These are phyloP conservation scores for Laodelphax striatellus DNA, from an alignment of 1,140 invertebrate species.

Conservation along the genomic window DNA sequence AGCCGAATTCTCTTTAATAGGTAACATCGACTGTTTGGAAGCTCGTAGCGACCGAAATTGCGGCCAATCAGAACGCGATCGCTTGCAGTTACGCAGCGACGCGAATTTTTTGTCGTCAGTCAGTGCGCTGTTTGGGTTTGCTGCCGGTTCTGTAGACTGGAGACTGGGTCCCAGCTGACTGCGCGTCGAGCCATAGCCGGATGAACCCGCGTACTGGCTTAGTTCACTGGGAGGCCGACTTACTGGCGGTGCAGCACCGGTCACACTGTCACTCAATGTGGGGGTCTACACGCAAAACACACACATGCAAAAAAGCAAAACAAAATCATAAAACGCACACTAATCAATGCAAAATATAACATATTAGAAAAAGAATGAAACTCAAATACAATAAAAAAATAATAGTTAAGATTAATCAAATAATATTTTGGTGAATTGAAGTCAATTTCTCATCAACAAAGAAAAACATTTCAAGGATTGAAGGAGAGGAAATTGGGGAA, in stretches of 20 bases:
- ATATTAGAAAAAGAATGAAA: neutral
- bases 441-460: no score
- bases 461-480: no score
- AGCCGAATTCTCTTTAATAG: conserved; percentile 32
- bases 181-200: conserved; percentile 47
- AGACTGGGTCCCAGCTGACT: conserved; percentile 39
- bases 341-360: conserved; percentile 12
- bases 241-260: neutral
- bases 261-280: neutral
- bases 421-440: no score
- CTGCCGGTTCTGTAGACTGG: conserved; percentile 19
- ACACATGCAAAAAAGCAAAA: conserved; percentile 18
- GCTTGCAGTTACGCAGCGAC: conserved; percentile 30
- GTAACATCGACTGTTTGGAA: conserved; percentile 31
- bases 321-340: conserved; percentile 15
- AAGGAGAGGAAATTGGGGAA: no score
- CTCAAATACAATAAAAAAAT: no score
- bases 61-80: conserved; percentile 15
- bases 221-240: conserved; percentile 35
- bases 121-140: conserved; percentile 29
- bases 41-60: conserved; percentile 21
- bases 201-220: conserved; percentile 34
- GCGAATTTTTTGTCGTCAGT: conserved; percentile 30
- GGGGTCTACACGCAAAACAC: conserved; percentile 9
- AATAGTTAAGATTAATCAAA: no score